These are phyloP conservation scores for Taxidea taxus DNA, from an alignment of 2,113 vertebrate genomes.

Conservation along the genomic window DNA sequence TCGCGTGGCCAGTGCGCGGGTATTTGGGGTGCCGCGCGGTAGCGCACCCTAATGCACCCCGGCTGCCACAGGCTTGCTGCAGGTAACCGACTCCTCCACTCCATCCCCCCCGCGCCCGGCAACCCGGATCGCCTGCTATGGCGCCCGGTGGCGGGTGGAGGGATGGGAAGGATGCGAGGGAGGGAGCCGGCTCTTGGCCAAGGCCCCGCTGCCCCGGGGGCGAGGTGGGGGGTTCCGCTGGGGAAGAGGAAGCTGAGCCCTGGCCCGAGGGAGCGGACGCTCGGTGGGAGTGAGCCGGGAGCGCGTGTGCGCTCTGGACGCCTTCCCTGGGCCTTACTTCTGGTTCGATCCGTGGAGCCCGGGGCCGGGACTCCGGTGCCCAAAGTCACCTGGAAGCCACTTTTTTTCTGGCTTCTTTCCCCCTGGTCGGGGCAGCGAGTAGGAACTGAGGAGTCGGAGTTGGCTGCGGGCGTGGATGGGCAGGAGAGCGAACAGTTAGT, in stretches of 20 bases:
- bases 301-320: not conserved
- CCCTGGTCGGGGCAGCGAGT: not conserved
- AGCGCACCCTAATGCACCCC: fast-evolving
- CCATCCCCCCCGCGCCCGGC: not conserved
- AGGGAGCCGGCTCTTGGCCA: not conserved
- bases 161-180: not conserved
- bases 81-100: not conserved
- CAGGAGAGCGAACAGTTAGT: not conserved
- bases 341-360: not conserved
- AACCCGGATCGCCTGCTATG: fast-evolving
- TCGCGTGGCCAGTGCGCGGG: fast-evolving
- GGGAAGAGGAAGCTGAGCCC: not conserved
- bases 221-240: not conserved
- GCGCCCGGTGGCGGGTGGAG: not conserved
- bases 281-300: not conserved
- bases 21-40: not conserved
- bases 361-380: not conserved
- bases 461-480: not conserved
- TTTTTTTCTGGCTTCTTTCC: not conserved
- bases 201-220: not conserved
- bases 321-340: not conserved
- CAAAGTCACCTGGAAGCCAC: not conserved
- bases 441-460: not conserved
- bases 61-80: not conserved
- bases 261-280: not conserved